Conservation (phyloP, 2,797 vertebrate genomes). For the Tokudaia muenninki region DNA sequence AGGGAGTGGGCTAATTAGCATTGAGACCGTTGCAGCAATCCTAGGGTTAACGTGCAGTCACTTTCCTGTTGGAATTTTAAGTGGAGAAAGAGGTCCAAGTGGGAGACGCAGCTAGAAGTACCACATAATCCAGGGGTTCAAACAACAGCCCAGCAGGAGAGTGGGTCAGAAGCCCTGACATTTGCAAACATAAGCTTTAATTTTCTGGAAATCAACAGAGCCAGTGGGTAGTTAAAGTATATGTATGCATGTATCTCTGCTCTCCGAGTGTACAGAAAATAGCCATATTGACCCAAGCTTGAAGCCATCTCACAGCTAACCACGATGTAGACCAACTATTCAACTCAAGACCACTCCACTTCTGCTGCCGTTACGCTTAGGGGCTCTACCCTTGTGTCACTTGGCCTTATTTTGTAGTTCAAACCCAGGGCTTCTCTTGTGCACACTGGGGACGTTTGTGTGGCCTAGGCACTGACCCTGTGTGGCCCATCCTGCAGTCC, state of each 20-base stretch:
- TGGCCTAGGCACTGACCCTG: neutral
- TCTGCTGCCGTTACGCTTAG: neutral
- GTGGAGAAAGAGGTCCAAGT: neutral
- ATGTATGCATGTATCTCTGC: neutral
- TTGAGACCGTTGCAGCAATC: accelerated
- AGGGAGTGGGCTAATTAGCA: no score
- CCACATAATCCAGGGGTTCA: neutral
- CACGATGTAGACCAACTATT: accelerated
- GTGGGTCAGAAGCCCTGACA: neutral
- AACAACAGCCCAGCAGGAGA: neutral
- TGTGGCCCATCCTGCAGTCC: conserved; percentile 89
- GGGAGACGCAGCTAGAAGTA: neutral
- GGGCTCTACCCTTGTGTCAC: neutral
- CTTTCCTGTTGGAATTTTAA: neutral
- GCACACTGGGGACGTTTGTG: neutral
- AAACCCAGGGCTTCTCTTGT: neutral
- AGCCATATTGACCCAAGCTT: neutral
- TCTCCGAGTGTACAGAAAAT: neutral
- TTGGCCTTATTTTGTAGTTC: neutral
- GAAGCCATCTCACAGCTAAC: neutral
- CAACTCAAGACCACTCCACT: no score
- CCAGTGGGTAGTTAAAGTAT: neutral
- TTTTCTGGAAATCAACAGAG: neutral
- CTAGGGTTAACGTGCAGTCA: accelerated
- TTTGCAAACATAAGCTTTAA: neutral